Evolutionary conservation across 2,797 vertebrate genomes (phyloP), one percentile per base, ranked within the genome.

Genomic region (Macropodus opercularis): DNA sequence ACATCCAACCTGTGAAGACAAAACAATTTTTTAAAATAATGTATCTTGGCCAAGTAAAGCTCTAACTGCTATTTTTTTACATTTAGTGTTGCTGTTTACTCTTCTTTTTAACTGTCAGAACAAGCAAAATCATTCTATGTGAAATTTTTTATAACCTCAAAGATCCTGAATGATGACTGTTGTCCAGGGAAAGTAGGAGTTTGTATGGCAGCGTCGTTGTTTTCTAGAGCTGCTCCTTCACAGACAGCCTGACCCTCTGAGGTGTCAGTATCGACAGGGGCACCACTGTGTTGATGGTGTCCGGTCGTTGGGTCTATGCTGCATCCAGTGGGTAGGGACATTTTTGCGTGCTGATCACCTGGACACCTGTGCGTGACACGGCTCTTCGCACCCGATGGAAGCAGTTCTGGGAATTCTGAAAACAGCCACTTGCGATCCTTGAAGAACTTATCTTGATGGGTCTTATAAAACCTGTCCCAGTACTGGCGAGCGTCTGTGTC

Each of bases 361-460:
- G 18, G 51, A 51, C 46, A 15, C 18, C 7, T 18, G 26, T 69
- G 64, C 39, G 47, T 43, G 18, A 2, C 34, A 40, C 17, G 47
- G 22, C 24, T 73, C 51, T 71, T 47, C 49, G 43, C 69, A 63
- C 69, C 70, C 47, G 63, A 53, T 67, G 95, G 92, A 79, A 95
- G 91, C 74, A 98, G 92, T 87, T 98, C 96, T 65, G 96, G 95
- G 78, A 98, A 98, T 79, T 98, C 96, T 61, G 90, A 84, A 78
- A 92, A 90, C 63, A 94, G 83, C 93, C 90, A 98, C 83, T 89
- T 94, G 23, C 95, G 94, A 89, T 97, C 92, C 90, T 95, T 98
- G 87, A 98, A 98, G 89, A 98, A 98, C 65, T 95, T 96, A 83
- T 90, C 89, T 81, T 93, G 94, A 80, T 98, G 95, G 38, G 59